Percentiles rank a stretch among this genome's conserved stretches.
Conservation (phyloP, 1,140 invertebrate genomes). For the Drosophila ambigua region DNA sequence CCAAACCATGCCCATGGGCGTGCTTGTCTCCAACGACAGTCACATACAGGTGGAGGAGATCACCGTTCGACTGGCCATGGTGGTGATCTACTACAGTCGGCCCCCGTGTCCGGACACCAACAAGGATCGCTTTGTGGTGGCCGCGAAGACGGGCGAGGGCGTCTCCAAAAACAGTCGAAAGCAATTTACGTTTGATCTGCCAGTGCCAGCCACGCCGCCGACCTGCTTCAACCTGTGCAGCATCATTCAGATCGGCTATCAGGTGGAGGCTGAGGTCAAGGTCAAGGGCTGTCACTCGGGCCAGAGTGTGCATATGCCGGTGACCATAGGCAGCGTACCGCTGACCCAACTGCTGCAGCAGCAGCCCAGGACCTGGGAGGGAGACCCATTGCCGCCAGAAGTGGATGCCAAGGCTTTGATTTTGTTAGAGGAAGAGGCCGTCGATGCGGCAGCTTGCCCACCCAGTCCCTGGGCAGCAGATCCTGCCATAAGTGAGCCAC, state of each 20-base stretch:
- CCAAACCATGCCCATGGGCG: constrained; percentile 59
- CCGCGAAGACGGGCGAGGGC: constrained; percentile 84
- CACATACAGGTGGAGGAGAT: constrained; percentile 84
- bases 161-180: constrained; percentile 82
- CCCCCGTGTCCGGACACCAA: constrained; percentile 85
- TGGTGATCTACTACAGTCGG: constrained; percentile 83
- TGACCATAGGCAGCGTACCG: constrained; percentile 86
- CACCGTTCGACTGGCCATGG: constrained; percentile 84
- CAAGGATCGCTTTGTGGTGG: constrained; percentile 85
- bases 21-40: constrained; percentile 80
- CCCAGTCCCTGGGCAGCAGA: constrained; percentile 55
- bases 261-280: constrained; percentile 86
- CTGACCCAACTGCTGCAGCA: constrained; percentile 42
- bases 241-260: constrained; percentile 89
- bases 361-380: constrained; percentile 33
- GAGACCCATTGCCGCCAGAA: constrained; percentile 42
- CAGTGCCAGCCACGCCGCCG: constrained; percentile 88
- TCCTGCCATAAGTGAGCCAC: constrained; percentile 41
- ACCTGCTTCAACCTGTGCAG: constrained; percentile 88
- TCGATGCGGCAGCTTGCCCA: not conserved
- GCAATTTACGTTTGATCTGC: constrained; percentile 80
- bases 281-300: constrained; percentile 84
- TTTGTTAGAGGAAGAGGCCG: constrained; percentile 24
- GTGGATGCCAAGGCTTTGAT: constrained; percentile 57
- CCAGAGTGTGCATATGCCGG: constrained; percentile 83